These are phyloP conservation scores for Xylota sylvarum DNA, from an alignment of 2,888 invertebrate genomes.

Conservation along the genomic window DNA sequence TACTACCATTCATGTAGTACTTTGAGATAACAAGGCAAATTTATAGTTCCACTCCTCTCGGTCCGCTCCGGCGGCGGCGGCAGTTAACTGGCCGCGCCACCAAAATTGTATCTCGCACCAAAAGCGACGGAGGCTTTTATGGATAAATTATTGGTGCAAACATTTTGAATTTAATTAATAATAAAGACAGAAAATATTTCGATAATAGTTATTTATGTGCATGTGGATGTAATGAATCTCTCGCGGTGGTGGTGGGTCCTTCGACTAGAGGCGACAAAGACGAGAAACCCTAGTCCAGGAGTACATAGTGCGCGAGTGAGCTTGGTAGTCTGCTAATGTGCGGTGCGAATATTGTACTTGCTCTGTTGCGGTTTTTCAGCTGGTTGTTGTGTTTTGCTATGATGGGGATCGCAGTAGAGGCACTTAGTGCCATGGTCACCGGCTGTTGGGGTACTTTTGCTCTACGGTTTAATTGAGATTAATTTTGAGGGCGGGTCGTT, in stretches of 20 bases:
- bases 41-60: constrained; percentile 45
- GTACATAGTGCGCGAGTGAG: no score
- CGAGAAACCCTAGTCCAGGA: no score
- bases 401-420: neutral
- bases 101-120: constrained; percentile 11
- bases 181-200: constrained; percentile 70
- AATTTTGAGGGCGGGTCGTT: constrained; percentile 32
- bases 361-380: constrained; percentile 57
- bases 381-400: constrained; percentile 20
- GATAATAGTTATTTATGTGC: constrained; percentile 75
- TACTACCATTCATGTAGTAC: constrained; percentile 70
- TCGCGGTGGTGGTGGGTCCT: constrained; percentile 35
- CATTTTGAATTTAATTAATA: constrained; percentile 77
- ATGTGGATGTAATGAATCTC: constrained; percentile 58
- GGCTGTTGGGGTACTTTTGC: constrained; percentile 33
- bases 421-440: constrained; percentile 45
- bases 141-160: constrained; percentile 73
- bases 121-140: constrained; percentile 44
- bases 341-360: constrained; percentile 48
- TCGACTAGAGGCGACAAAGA: constrained; percentile 38
- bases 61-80: neutral
- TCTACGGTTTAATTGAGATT: constrained; percentile 55
- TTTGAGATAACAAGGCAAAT: constrained; percentile 69
- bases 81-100: constrained; percentile 21
- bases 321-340: neutral